Percentiles rank a stretch among this genome's conserved stretches.
Conservation (phyloP, 2,888 invertebrate species). For the Matsumyia berberina region DNA sequence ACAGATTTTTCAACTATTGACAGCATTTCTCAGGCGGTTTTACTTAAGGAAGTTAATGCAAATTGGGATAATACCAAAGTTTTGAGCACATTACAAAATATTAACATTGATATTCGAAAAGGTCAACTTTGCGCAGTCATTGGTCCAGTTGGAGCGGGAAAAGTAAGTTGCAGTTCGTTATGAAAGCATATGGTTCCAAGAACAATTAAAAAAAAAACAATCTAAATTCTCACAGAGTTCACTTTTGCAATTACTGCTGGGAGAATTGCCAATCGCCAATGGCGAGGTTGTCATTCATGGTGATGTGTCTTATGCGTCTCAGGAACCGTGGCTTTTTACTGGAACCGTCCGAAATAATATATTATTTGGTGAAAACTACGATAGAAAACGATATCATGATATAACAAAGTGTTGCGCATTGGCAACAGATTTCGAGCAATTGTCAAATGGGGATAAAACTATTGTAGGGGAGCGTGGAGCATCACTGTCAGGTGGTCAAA, state of each 20-base stretch:
- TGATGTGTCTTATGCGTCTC: constrained; percentile 87
- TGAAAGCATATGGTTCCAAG: not conserved
- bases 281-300: constrained; percentile 86
- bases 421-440: constrained; percentile 85
- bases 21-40: constrained; percentile 81
- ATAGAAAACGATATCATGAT: constrained; percentile 87
- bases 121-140: constrained; percentile 91
- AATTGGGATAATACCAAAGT: constrained; percentile 85
- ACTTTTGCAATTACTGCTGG: constrained; percentile 86
- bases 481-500: constrained; percentile 90
- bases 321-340: constrained; percentile 89
- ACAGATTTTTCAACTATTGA: constrained; percentile 73
- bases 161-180: constrained; percentile 79
- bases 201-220: not conserved
- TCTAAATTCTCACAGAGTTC: constrained; percentile 82
- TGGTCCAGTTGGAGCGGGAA: constrained; percentile 95
- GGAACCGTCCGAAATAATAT: constrained; percentile 90
- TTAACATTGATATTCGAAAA: constrained; percentile 86
- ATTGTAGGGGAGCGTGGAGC: constrained; percentile 90
- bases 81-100: constrained; percentile 85
- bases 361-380: constrained; percentile 88
- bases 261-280: constrained; percentile 86
- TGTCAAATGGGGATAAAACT: constrained; percentile 88
- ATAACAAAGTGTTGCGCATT: constrained; percentile 84
- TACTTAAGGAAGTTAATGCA: constrained; percentile 84